A percentile compares a stretch with the other conserved stretches of the same genome.
Conservation (phyloP, 2,888 invertebrate genomes). For the Coelogynopora nodosa region DNA sequence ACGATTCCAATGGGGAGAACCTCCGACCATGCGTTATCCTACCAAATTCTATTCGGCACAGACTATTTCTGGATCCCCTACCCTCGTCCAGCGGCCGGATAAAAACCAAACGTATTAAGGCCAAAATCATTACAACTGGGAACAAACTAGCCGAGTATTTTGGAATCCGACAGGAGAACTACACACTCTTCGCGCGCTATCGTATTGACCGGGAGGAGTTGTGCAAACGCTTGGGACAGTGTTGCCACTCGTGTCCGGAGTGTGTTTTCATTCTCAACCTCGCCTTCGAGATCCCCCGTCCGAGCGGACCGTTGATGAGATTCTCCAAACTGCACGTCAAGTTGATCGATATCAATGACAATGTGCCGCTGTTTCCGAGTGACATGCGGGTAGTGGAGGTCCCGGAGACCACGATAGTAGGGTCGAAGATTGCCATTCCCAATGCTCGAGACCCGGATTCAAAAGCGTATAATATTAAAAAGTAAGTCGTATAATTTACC, state of each 20-base stretch:
- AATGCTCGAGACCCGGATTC: slow-evolving; percentile 33
- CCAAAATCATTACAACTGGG: neutral
- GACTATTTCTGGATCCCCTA: no score
- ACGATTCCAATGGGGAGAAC: neutral
- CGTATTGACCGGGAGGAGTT: neutral
- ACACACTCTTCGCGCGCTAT: neutral
- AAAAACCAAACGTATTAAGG: neutral
- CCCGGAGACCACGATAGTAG: slow-evolving; percentile 28
- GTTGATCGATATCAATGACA: slow-evolving; percentile 37
- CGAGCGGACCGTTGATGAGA: slow-evolving; percentile 1
- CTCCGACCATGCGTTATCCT: neutral
- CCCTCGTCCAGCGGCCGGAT: neutral
- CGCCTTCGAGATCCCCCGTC: neutral
- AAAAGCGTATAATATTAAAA: slow-evolving; percentile 15
- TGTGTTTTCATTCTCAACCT: neutral
- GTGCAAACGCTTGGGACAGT: neutral
- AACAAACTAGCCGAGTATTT: slow-evolving; percentile 14
- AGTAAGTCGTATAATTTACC: no score
- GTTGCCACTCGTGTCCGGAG: neutral
- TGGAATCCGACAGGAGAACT: neutral
- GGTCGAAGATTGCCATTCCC: slow-evolving; percentile 32
- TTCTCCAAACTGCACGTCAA: slow-evolving; percentile 4
- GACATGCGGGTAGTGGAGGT: slow-evolving; percentile 8
- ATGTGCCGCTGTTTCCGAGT: slow-evolving; percentile 27
- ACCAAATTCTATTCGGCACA: neutral